Base-by-base conservation (phyloP, 2,888 invertebrate species). In the Crematogaster levior region DNA sequence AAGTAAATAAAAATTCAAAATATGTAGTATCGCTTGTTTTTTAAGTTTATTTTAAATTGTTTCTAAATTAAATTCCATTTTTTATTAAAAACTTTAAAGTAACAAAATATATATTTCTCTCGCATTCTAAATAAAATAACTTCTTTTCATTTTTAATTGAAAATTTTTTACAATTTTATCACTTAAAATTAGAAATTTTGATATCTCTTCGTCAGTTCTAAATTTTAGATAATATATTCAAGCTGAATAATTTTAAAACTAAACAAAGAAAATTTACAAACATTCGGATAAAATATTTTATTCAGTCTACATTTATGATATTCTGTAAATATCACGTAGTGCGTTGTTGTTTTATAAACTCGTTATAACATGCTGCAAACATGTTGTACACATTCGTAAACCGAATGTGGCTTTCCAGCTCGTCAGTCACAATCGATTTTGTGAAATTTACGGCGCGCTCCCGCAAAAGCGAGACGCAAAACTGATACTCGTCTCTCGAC, bases 341-440 rank as follows among this genome's bases (percentile, higher is more conserved):
- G 24, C 48, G 24, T 60, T 75, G n/a, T 65, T n/a, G n/a, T n/a
- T n/a, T 75, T 75, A 48, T 51, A 73, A 73, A 34, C 43, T 27
- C 34, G 68, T 70, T 34, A 34, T 10, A 53, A 53, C 51, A 34
- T 68, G 43, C 60, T 48, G 18, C 24, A 48, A 65, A 65, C 65
- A 9, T 37, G 63, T 63, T 40, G 24, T n/a, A 51, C 24, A 27
- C 27, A 65, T 51, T 65, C 65, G 75, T 37, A 74, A 74, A 74
- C 63, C 48, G 24, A 74, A 74, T 48, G 63, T 65, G 61, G 61
- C 73, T 74, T 75, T 75, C 37, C 48, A 65, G 24, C 24, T 51
- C 51, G 65, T n/a, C 66, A 30, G 75, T 74, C 65, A 21, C 65
- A 65, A 65, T 75, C 66, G 75, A 75, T 75, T 75, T 75, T 75